Evolutionary conservation across 2,888 invertebrate species (phyloP).

Genomic region (Heliconius erato): DNA sequence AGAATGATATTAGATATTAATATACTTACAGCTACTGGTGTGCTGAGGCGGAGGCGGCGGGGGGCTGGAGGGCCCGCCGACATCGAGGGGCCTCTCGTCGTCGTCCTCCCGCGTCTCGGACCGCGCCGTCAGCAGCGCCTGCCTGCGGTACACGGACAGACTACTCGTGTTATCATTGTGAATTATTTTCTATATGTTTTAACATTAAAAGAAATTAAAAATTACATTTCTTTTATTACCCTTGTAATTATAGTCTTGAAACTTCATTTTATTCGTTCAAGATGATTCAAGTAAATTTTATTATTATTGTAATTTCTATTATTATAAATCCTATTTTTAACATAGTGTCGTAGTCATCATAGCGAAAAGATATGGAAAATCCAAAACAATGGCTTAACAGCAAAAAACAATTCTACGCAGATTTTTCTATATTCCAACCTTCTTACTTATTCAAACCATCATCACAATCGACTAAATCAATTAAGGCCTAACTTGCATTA

Average conservation of each 20-base stretch:
- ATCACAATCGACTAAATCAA: not conserved
- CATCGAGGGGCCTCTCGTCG: slow-evolving; percentile 94
- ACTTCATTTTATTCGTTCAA: not conserved
- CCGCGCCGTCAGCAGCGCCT: slow-evolving; percentile 91
- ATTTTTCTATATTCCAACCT: too few species aligned
- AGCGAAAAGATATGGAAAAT: too few species aligned
- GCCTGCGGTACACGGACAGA: slow-evolving; percentile 89
- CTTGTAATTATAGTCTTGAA: not conserved
- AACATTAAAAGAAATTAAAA: not conserved
- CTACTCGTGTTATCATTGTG: slow-evolving; percentile 81
- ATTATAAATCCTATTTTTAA: too few species aligned
- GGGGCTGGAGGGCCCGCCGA: slow-evolving; percentile 94
- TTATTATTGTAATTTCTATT: too few species aligned
- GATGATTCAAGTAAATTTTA: not conserved
- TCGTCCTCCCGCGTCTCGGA: slow-evolving; percentile 90
- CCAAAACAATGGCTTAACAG: too few species aligned
- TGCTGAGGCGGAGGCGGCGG: slow-evolving; percentile 87
- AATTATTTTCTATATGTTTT: slow-evolving; percentile 28
- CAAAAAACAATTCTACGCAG: too few species aligned
- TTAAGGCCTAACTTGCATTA: not conserved
- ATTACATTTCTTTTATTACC: not conserved
- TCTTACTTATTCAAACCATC: not conserved
- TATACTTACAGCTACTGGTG: slow-evolving; percentile 74
- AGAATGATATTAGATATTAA: not conserved
- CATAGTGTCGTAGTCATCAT: too few species aligned